phyloP scores from a whole-genome alignment of 2,888 invertebrate genomes.

The Steinernema scapterisci region DNA sequence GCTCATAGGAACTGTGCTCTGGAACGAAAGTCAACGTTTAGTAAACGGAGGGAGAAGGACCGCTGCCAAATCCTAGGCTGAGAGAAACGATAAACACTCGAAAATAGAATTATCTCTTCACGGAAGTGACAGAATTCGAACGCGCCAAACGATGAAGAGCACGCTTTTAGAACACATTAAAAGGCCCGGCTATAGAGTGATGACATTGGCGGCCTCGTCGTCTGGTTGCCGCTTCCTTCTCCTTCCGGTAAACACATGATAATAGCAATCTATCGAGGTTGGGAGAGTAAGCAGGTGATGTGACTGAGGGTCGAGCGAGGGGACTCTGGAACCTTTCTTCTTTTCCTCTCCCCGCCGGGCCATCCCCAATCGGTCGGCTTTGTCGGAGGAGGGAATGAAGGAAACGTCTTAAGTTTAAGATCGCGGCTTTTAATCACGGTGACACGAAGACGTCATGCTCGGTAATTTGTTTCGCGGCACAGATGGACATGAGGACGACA shows the following conservation, averaged over 20 bases:
- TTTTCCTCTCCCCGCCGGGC: neutral
- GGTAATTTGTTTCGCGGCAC: neutral
- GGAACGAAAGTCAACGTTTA: no score
- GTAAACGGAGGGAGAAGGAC: no score
- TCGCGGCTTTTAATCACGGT: neutral
- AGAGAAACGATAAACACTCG: no score
- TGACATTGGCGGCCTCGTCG: neutral
- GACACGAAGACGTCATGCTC: neutral
- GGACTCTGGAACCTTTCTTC: neutral
- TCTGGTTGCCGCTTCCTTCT: neutral
- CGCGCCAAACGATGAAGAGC: neutral
- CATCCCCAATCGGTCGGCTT: no score
- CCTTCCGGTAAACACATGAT: conserved; percentile 25
- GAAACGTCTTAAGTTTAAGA: neutral
- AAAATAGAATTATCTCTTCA: no score
- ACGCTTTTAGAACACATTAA: neutral
- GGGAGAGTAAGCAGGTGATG: conserved; percentile 20
- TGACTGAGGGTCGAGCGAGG: neutral
- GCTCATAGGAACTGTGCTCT: neutral
- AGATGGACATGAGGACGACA: neutral
- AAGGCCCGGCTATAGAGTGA: neutral
- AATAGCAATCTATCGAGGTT: neutral
- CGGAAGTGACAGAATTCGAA: no score
- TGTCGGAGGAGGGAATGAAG: no score
- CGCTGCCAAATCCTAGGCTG: no score